Evolutionary conservation across 2,888 invertebrate genomes (phyloP), one percentile per base, ranked within the genome.

Genomic region (Zaprionus bogoriensis): DNA sequence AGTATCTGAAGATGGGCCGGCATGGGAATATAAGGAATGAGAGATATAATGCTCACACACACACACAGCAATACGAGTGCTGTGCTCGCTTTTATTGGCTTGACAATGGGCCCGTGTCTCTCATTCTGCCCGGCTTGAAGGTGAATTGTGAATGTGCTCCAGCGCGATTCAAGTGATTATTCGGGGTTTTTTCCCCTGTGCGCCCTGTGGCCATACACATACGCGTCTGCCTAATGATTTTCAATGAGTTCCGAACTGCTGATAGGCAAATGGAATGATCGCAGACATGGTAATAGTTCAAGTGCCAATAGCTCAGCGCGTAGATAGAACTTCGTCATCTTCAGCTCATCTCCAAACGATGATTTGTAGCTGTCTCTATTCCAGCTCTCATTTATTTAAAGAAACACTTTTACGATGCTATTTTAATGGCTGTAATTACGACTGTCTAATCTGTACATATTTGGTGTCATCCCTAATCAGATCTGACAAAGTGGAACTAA

Each of bases 41-140:
- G 30, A 10, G n/a, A n/a, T n/a, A n/a, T n/a, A n/a, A n/a, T n/a
- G n/a, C n/a, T n/a, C n/a, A n/a, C n/a, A n/a, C n/a, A n/a, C n/a
- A 45, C 47, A 63, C 19, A 27, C 30, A 32, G 12, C 30, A 45
- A 46, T 27, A 44, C 27, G 23, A 32, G 53, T 42, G 30, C 42
- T 39, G 20, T 32, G 14, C 32, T n/a, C 14, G 50, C 59, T 67
- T 80, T 79, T 84, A 80, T 80, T 80, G 79, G 85, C 80, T 85
- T 85, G 82, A 80, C 85, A 80, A 80, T 80, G 62, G 68, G 79
- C 85, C 82, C 82, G 76, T 84, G 70, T 55, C 25, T 22, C 20
- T 12, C 14, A 6, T 36, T 20, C 7, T 14, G n/a, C 19, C 14
- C 32, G 36, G 23, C 41, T 41, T 30, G 63, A 66, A 83, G 84